Conservation (phyloP, 2,888 invertebrate species). For the Cheilosia scutellata region DNA sequence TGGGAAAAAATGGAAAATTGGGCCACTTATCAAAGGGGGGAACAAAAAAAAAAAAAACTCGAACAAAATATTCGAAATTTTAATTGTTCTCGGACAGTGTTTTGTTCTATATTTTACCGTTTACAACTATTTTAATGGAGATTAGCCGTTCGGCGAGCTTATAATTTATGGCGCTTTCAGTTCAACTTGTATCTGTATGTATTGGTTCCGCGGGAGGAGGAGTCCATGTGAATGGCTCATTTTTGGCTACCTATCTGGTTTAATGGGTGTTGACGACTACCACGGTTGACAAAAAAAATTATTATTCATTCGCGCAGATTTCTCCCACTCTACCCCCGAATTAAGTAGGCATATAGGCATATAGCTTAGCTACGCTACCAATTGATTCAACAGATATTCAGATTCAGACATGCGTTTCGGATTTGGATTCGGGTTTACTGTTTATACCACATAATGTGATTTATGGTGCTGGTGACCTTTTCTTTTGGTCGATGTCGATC, state of each 20-base stretch:
- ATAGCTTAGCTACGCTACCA: no score
- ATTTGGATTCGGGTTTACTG: slow-evolving; percentile 3
- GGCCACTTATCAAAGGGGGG: slow-evolving; percentile 59
- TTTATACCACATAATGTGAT: slow-evolving; percentile 51
- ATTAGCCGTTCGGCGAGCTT: slow-evolving; percentile 34
- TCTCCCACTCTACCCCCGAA: slow-evolving; percentile 46
- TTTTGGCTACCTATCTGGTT: slow-evolving; percentile 29
- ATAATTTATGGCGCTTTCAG: slow-evolving; percentile 30
- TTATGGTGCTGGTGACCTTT: slow-evolving; percentile 68
- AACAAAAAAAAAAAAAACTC: not conserved
- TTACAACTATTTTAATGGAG: slow-evolving; percentile 57
- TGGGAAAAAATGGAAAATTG: slow-evolving; percentile 33
- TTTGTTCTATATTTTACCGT: slow-evolving; percentile 53
- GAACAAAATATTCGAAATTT: not conserved
- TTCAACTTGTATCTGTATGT: not conserved
- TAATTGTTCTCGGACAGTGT: slow-evolving; percentile 41
- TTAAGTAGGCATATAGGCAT: no score
- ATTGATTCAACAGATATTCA: not conserved
- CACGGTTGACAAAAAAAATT: slow-evolving; percentile 45
- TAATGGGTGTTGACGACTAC: slow-evolving; percentile 49
- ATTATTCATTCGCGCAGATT: slow-evolving; percentile 36
- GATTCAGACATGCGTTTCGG: not conserved
- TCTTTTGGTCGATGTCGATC: not conserved
- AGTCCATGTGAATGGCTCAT: slow-evolving; percentile 50
- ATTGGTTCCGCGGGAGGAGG: slow-evolving; percentile 50